Evolutionary conservation across 2,888 invertebrate species (phyloP), one percentile per base, ranked within the genome.

Genomic region (Andrena haemorrhoa): DNA sequence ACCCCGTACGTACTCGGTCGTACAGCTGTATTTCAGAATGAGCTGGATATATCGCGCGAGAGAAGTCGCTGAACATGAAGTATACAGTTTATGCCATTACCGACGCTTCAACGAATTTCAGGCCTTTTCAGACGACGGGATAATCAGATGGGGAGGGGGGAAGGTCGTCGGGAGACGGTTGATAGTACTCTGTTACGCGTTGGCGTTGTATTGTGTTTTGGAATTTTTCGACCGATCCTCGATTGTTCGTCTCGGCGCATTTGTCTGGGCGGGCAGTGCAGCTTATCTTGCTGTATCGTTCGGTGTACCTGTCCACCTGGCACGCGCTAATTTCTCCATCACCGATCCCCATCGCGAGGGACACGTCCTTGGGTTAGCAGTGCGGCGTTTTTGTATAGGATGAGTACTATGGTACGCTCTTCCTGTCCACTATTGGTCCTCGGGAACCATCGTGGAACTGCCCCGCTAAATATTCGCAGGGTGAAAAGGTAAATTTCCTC

Each of bases 1-100:
- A 75, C 79, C 77, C 73, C 68, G 76, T 75, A 82, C 82, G 61
- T 82, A 81, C 63, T 80, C 85, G 75, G 79, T 69, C 79, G 86
- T 85, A 79, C 85, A 78, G 84, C 86, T 90, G 86, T 91, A 90
- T 91, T 90, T 90, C 83, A 88, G 90, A 92, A 91, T 90, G 91
- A 91, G 91, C 83, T 89, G 86, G 87, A 90, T 92, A 89, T 89
- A 91, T 91, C 87, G 89, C 81, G 87, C 86, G 86, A 84, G 81
- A 87, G 87, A 87, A 85, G 87, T 87, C 86, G 87, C 86, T 85
- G 85, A 87, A 85, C 84, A 86, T 83, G 86, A 85, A 87, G 85
- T 86, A 83, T 85, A 84, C 84, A 82, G 89, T 88, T 90, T 91
- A 90, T 88, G 87, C 88, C 88, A 90, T 91, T 91, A 91, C 89